Evolutionary conservation across 2,113 vertebrate genomes (phyloP).

Genomic region (Cynopterus brachyotis): DNA sequence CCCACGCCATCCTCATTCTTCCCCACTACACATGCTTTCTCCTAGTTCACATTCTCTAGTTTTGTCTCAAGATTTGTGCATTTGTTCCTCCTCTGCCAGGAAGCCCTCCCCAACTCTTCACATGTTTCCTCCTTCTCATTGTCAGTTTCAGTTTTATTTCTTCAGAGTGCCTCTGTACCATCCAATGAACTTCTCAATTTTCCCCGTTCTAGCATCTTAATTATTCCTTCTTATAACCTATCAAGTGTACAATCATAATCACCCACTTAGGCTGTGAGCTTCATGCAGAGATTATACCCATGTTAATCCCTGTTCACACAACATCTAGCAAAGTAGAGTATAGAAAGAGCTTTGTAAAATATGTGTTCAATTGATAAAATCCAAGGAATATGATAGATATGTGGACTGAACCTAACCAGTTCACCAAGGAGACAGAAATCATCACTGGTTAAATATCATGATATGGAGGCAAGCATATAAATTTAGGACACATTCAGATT

Average conservation of each 20-base stretch:
- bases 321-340: not conserved
- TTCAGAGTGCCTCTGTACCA: not conserved
- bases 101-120: not conserved
- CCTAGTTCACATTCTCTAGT: not conserved
- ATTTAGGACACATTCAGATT: not conserved
- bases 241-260: rapidly evolving
- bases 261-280: not conserved
- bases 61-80: not conserved
- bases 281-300: not conserved
- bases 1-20: not conserved
- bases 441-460: not conserved
- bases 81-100: not conserved
- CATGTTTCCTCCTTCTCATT: not conserved
- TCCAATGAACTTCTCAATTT: not conserved
- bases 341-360: not conserved
- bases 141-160: not conserved
- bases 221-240: not conserved
- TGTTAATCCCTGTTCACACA: not conserved
- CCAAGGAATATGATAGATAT: not conserved
- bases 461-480: not conserved
- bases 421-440: not conserved
- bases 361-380: not conserved
- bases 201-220: too few relatives aligned
- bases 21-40: not conserved
- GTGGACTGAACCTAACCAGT: not conserved